A percentile compares a stretch with the other conserved stretches of the same genome.
Evolutionary conservation across 2,797 vertebrate genomes (phyloP).

Genomic region (Scolopax rusticola): DNA sequence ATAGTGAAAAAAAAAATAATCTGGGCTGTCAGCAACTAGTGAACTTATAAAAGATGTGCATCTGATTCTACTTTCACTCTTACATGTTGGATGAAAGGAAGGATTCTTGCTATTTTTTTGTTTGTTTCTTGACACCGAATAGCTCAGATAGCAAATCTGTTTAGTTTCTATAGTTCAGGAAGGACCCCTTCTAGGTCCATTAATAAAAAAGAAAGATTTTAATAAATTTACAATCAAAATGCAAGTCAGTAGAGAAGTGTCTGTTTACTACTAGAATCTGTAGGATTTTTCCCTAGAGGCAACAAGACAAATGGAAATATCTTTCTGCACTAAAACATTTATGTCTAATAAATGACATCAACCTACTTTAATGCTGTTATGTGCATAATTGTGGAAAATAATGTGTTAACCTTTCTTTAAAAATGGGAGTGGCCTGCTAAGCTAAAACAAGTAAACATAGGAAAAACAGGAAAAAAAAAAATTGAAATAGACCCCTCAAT

Average conservation of each 20-base stretch:
- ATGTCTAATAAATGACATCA: not conserved
- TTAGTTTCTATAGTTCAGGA: not conserved
- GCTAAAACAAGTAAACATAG: not conserved
- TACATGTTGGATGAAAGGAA: not conserved
- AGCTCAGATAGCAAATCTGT: not conserved
- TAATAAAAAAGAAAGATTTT: not conserved
- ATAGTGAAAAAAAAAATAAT: not conserved
- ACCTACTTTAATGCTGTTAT: not conserved
- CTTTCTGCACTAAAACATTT: not conserved
- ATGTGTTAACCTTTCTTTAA: not conserved
- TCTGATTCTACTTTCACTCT: not conserved
- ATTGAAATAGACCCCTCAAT: not conserved
- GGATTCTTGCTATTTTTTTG: not conserved
- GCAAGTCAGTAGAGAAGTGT: not conserved
- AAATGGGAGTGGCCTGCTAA: not conserved
- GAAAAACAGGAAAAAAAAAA: not conserved
- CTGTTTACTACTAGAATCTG: not conserved
- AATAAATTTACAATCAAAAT: not conserved
- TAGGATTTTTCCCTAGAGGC: not conserved
- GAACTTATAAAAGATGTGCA: not conserved
- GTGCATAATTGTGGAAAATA: not conserved
- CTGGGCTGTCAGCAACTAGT: not conserved
- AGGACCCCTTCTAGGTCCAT: not conserved
- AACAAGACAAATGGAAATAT: not conserved
- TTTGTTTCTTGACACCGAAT: not conserved